Evolutionary conservation across 2,113 vertebrate genomes (phyloP).

Genomic region (Aplodontia rufa): DNA sequence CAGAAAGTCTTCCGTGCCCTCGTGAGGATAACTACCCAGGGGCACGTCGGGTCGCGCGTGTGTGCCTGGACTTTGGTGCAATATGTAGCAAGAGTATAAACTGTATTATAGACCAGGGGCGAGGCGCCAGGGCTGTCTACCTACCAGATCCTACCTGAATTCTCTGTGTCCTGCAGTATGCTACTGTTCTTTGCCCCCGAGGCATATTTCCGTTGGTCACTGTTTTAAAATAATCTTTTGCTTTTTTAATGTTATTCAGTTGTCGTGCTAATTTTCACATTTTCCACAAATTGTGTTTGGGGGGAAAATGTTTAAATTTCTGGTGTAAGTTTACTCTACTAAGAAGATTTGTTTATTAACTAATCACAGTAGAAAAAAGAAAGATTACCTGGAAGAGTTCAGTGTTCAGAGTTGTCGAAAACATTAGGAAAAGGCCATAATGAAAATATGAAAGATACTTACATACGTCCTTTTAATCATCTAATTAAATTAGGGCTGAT

Average conservation of each 20-base stretch:
- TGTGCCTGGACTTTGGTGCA: constrained; percentile 11
- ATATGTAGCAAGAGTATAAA: constrained; percentile 52
- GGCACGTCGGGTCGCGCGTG: background rate
- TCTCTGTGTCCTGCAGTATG: background rate
- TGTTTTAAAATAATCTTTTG: constrained; percentile 13
- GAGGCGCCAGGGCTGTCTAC: background rate
- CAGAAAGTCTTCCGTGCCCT: background rate
- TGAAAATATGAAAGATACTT: background rate
- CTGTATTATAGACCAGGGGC: constrained; percentile 32
- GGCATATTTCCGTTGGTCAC: background rate
- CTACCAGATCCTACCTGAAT: background rate
- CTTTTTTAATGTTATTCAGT: background rate
- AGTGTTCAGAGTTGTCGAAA: background rate
- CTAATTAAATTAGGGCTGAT: background rate
- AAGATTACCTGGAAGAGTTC: background rate
- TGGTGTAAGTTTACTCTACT: background rate
- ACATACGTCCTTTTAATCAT: background rate
- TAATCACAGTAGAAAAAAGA: background rate
- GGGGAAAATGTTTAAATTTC: background rate
- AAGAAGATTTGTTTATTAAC: background rate
- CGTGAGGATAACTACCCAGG: background rate
- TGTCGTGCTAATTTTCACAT: background rate
- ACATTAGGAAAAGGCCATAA: background rate
- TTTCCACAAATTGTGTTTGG: background rate
- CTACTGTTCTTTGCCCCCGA: background rate